Evolutionary conservation across 2,113 vertebrate species (phyloP).

Genomic region (Lophochroa leadbeateri): DNA sequence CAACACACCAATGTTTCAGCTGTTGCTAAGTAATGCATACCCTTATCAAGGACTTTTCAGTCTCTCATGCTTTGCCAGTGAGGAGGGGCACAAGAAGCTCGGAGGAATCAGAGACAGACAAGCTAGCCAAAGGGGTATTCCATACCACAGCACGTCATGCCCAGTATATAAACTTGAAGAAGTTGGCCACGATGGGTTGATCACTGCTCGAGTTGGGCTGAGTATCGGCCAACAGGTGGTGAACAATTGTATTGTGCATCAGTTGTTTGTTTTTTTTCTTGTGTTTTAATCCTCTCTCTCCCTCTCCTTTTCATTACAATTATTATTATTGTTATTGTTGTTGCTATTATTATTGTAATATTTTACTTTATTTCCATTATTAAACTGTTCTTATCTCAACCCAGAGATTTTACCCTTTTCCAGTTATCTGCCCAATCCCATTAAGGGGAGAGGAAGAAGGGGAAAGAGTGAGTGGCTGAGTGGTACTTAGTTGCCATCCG

Average conservation of each 20-base stretch:
- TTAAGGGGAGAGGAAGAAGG: neutral
- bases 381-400: neutral
- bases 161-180: neutral
- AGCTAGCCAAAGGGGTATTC: neutral
- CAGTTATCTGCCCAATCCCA: neutral
- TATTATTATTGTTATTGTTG: neutral
- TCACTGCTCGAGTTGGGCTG: neutral
- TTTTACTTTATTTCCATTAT: neutral
- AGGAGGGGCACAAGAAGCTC: neutral
- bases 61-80: neutral
- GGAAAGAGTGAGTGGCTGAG: no score
- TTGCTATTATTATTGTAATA: neutral
- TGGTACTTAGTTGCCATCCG: neutral
- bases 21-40: neutral
- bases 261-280: neutral
- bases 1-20: neutral
- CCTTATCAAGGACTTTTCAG: neutral
- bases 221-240: accelerated
- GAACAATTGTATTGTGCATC: neutral
- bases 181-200: neutral
- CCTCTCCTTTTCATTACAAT: neutral
- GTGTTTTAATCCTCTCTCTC: neutral
- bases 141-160: neutral
- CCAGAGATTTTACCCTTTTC: neutral
- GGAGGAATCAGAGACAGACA: neutral